phyloP scores from a whole-genome alignment of 2,888 invertebrate species.

The Macrosiphum euphorbiae region DNA sequence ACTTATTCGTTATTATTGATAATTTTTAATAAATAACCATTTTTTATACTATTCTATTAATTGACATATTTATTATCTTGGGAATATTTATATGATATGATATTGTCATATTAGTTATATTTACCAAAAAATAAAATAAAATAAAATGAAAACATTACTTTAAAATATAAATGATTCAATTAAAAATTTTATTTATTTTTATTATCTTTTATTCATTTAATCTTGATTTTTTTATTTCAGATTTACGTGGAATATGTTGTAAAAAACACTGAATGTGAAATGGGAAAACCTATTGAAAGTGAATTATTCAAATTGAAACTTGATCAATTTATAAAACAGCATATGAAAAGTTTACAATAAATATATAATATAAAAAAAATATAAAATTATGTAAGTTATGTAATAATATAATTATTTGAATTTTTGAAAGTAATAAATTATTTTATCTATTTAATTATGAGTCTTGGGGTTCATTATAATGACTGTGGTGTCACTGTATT shows the following conservation, averaged over 20 bases:
- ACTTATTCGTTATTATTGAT: background rate
- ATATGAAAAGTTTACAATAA: constrained; percentile 56
- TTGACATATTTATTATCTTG: background rate
- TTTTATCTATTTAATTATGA: background rate
- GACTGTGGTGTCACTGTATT: constrained; percentile 47
- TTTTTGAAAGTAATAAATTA: constrained; percentile 30
- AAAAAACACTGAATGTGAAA: constrained; percentile 88
- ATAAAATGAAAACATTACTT: background rate
- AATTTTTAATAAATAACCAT: background rate
- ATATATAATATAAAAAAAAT: background rate
- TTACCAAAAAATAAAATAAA: too few relatives aligned
- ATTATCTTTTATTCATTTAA: constrained; percentile 36
- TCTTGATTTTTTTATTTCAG: constrained; percentile 72
- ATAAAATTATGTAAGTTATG: background rate
- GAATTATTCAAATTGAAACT: constrained; percentile 92
- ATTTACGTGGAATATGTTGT: constrained; percentile 96
- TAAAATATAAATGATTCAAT: background rate
- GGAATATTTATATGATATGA: background rate
- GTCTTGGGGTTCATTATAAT: constrained; percentile 12
- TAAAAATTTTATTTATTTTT: constrained; percentile 22
- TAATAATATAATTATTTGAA: background rate
- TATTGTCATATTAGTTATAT: background rate
- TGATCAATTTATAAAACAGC: constrained; percentile 87
- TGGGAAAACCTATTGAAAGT: constrained; percentile 88
- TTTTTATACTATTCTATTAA: background rate